phyloP scores from a whole-genome alignment of 1,140 invertebrate genomes.

The Pseudobourletiella spinata region DNA sequence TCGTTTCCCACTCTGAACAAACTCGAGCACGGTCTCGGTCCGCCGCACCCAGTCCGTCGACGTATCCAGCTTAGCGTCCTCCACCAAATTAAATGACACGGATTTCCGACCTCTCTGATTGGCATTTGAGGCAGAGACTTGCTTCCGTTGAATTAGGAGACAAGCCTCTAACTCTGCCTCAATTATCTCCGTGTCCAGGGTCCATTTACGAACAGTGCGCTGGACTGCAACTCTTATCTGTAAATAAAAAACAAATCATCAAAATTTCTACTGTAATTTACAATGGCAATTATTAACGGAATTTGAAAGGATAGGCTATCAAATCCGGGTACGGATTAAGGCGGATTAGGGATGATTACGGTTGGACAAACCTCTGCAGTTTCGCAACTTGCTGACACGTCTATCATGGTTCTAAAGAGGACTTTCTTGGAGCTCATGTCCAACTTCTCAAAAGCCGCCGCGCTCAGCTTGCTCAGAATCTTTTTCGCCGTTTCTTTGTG shows the following conservation, averaged over 20 bases:
- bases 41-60: constrained; percentile 54
- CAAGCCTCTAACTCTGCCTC: constrained; percentile 48
- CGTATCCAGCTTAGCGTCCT: background rate
- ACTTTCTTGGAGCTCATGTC: constrained; percentile 9
- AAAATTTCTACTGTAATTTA: background rate
- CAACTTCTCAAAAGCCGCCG: constrained; percentile 11
- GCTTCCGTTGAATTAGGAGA: constrained; percentile 45
- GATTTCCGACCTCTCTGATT: background rate
- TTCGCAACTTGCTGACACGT: constrained; percentile 18
- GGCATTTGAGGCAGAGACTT: constrained; percentile 43
- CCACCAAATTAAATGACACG: constrained; percentile 13
- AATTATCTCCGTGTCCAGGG: constrained; percentile 53
- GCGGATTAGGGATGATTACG: too few relatives aligned
- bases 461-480: constrained; percentile 17
- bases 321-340: too few relatives aligned
- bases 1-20: constrained; percentile 72
- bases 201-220: constrained; percentile 32
- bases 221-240: constrained; percentile 31
- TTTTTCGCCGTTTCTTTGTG: constrained; percentile 3
- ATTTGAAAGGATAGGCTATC: too few relatives aligned
- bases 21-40: constrained; percentile 67
- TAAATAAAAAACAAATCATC: constrained; percentile 13
- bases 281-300: too few relatives aligned
- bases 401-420: constrained; percentile 24
- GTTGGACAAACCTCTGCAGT: constrained; percentile 18